phyloP scores from a whole-genome alignment of 2,113 vertebrate genomes.

The Mus pahari region DNA sequence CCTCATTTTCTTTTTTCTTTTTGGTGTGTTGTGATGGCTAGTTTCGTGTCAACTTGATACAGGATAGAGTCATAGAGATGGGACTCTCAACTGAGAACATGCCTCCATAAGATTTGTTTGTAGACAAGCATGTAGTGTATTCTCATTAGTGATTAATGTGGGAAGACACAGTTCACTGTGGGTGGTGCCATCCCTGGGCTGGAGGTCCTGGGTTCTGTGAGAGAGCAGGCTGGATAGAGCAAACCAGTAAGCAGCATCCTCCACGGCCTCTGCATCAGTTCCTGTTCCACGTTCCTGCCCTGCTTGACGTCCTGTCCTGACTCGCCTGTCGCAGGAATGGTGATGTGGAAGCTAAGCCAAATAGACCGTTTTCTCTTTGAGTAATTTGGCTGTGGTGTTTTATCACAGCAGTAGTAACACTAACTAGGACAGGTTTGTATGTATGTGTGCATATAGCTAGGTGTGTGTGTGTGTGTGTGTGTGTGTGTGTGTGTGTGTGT shows the following conservation, averaged over 20 bases:
- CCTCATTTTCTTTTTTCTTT: too few relatives aligned
- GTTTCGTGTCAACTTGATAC: neutral
- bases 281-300: neutral
- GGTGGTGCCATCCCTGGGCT: neutral
- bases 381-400: neutral
- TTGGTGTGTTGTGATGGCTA: neutral
- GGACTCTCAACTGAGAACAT: neutral
- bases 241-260: neutral
- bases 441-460: neutral
- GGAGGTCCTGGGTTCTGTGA: neutral
- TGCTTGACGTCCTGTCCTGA: neutral
- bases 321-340: neutral
- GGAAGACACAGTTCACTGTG: neutral
- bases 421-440: neutral
- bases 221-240: neutral
- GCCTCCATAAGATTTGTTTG: neutral
- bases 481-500: neutral
- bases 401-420: neutral
- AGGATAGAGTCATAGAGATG: neutral
- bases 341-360: neutral
- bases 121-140: neutral
- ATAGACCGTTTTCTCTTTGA: neutral
- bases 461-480: neutral
- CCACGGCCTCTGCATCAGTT: neutral
- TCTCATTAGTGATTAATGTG: neutral